Evolutionary conservation across 37 sponge, comb jelly and placozoan genomes (phyloP), one percentile per base, ranked within the genome.

Genomic region (Spongilla lacustris): DNA sequence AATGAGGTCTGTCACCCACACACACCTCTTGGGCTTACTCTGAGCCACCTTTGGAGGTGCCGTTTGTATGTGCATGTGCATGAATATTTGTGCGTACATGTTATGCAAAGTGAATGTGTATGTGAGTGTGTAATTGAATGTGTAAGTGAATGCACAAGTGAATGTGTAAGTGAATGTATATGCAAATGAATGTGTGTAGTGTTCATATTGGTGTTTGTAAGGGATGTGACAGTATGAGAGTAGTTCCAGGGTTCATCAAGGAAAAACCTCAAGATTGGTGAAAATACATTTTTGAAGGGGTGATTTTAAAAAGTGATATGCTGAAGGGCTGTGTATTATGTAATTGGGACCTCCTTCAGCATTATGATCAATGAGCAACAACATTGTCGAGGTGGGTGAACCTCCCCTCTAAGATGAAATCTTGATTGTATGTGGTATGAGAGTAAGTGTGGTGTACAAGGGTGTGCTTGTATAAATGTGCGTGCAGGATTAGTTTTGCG

Each of bases 1-100:
- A 4, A 90, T 85, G 80, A 90, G 71, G 50, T 91, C 92, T 36
- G 92, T 91, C 58, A 96, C 92, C 94, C 94, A 96, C 29, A 83
- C 50, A 17, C 58, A 58, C 11, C 58, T 58, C 19, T 58, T 58
- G 12, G 58, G 58, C 26, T 22, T 73, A 14, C 26, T 73, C 9
- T 73, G 32, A 34, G 32, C 1, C 13, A 11, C 76, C 25, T 76
- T 25, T 31, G 37, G 10, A 13, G 9, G 23, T 34, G 3, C 3
- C 11, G 27, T 33, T 6, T 33, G 34, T 8, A 36, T 33, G 37
- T 41, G 37, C 41, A 36, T n/a, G 37, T 41, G 37, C 41, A 14
- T 58, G 41, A 9, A 6, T 41, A 6, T 41, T 3, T 41, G 41
- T 41, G 41, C 6, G 26, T 70, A n/a, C n/a, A n/a, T 41, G 41